phyloP scores from a whole-genome alignment of 2,888 invertebrate genomes.

The Dynastes tityus region DNA sequence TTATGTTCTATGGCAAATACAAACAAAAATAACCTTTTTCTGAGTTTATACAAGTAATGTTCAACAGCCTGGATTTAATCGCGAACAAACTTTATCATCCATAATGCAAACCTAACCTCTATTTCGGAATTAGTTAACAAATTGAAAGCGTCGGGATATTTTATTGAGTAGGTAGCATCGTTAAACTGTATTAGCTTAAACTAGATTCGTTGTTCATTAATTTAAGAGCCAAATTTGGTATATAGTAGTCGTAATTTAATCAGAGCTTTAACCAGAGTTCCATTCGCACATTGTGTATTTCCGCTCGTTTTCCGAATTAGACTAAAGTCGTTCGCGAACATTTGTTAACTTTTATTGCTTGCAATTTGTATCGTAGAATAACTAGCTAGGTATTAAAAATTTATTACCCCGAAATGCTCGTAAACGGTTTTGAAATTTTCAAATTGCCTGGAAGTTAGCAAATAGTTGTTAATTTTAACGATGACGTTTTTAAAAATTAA shows the following conservation, averaged over 20 bases:
- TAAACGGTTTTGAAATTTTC: too few relatives aligned
- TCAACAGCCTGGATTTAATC: too few relatives aligned
- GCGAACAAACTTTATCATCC: background rate
- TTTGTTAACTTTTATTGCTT: background rate
- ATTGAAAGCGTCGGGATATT: background rate
- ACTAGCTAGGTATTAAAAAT: background rate
- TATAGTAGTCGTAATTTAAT: constrained; percentile 2
- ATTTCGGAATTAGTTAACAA: constrained; percentile 17
- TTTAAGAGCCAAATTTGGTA: constrained; percentile 7
- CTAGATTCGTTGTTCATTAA: background rate
- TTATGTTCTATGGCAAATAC: too few relatives aligned
- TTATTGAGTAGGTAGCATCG: background rate
- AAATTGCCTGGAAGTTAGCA: too few relatives aligned
- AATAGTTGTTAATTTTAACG: too few relatives aligned
- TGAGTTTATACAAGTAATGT: too few relatives aligned
- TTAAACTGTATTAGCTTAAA: background rate
- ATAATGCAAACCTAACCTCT: background rate
- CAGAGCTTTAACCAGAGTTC: background rate
- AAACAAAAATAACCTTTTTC: too few relatives aligned
- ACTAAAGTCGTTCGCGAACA: background rate
- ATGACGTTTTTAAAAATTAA: too few relatives aligned
- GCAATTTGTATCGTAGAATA: background rate
- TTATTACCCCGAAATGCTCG: background rate
- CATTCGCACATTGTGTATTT: constrained; percentile 9
- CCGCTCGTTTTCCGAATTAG: background rate